Conservation (phyloP, 2,888 invertebrate species). For the Epinotia demarniana region DNA sequence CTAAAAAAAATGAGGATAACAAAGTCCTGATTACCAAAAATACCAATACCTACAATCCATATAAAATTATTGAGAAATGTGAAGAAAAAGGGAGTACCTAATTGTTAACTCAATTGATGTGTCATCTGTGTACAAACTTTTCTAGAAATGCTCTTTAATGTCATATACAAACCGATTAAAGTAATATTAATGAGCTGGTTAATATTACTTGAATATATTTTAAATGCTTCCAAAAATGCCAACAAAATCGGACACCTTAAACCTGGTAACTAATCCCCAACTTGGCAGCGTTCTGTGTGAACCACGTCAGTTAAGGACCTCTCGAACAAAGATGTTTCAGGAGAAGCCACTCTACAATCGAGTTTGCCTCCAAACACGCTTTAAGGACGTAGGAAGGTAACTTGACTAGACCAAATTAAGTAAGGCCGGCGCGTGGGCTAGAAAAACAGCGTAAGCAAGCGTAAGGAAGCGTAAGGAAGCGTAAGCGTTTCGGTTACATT, state of each 20-base stretch:
- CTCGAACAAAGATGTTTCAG: constrained; percentile 30
- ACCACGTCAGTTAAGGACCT: constrained; percentile 14
- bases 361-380: constrained; percentile 63
- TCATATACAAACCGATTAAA: no score
- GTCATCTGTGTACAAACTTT: no score
- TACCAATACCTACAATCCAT: no score
- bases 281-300: constrained; percentile 13
- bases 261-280: constrained; percentile 1
- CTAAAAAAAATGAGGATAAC: no score
- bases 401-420: constrained; percentile 62
- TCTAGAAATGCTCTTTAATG: no score
- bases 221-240: neutral
- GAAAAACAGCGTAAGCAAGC: constrained; percentile 52
- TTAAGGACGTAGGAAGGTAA: constrained; percentile 59
- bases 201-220: neutral
- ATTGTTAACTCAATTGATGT: no score
- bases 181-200: neutral
- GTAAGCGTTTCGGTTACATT: neutral
- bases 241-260: constrained; percentile 1
- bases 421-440: constrained; percentile 52
- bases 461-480: no score
- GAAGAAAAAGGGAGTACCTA: no score
- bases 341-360: constrained; percentile 57
- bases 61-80: no score
- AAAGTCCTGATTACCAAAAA: no score